Conservation (phyloP, 2,113 vertebrate species). For the Semnopithecus entellus region DNA sequence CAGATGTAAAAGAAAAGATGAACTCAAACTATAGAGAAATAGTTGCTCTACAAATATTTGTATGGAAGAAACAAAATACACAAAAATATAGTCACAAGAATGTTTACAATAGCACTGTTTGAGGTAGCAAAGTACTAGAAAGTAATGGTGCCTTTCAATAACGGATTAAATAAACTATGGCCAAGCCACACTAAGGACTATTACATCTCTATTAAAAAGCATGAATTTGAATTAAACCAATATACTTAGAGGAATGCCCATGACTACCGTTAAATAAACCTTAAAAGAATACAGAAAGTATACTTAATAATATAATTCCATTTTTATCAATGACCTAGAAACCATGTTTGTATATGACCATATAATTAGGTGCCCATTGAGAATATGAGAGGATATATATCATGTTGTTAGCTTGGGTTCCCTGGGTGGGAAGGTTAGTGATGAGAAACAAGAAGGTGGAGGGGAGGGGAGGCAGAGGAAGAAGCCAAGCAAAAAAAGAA, state of each 20-base stretch:
- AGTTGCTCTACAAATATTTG: background rate
- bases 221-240: background rate
- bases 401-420: background rate
- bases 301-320: background rate
- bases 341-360: background rate
- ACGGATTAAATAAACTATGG: background rate
- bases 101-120: background rate
- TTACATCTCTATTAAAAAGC: background rate
- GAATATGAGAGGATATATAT: background rate
- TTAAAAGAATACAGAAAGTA: background rate
- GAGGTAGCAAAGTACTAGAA: background rate
- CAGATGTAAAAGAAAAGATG: background rate
- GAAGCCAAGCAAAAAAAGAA: background rate
- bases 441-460: background rate
- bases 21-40: background rate
- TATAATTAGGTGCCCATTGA: background rate
- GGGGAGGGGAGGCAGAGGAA: background rate
- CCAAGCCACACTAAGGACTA: background rate
- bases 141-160: background rate
- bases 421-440: background rate
- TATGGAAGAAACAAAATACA: background rate
- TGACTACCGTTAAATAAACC: background rate
- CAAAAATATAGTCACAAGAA: background rate
- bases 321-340: background rate
- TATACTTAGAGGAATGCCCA: background rate